Conservation (phyloP, 2,113 vertebrate genomes). For the Caloenas nicobarica region DNA sequence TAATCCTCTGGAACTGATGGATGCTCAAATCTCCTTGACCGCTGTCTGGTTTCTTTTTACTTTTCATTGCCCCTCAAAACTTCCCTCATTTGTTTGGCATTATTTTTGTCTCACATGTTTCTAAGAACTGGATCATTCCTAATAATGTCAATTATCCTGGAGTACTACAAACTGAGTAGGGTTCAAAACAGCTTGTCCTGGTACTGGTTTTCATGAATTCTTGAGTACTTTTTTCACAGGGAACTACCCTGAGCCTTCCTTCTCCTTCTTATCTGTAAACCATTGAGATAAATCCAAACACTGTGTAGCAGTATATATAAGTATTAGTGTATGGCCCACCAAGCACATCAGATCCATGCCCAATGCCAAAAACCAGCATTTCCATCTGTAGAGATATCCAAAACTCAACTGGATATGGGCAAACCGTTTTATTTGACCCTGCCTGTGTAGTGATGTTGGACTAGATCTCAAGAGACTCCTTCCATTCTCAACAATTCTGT, state of each 20-base stretch:
- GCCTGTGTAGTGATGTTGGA: neutral
- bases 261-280: neutral
- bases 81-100: neutral
- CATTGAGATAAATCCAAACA: neutral
- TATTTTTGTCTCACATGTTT: neutral
- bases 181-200: neutral
- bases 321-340: rapidly evolving
- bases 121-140: neutral
- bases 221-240: neutral
- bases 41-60: neutral
- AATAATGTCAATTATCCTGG: neutral
- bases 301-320: neutral
- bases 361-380: neutral
- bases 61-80: neutral
- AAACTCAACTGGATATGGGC: neutral
- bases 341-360: neutral
- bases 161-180: neutral
- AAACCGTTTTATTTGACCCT: neutral
- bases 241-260: neutral
- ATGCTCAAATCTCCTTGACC: neutral
- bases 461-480: neutral
- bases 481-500: neutral
- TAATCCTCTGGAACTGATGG: neutral
- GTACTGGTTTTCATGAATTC: neutral
- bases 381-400: neutral